Evolutionary conservation across 2,113 vertebrate genomes (phyloP), one percentile per base, ranked within the genome.

Genomic region (Leptocoma aspasia): DNA sequence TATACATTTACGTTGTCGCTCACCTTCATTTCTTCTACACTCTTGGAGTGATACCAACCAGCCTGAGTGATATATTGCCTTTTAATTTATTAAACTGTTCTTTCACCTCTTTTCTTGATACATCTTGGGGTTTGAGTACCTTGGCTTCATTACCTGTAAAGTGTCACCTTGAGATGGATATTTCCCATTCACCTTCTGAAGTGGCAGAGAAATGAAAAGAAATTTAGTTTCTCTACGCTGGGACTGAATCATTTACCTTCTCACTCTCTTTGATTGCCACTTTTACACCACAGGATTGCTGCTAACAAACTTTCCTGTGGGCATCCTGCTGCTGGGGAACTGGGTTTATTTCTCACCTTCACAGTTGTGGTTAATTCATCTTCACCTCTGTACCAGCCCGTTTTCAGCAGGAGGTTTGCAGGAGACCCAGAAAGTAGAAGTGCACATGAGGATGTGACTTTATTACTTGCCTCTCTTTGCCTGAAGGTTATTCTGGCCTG

Each of bases 71-170:
- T 91, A 91, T 50, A 96, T 79, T 92, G 73, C 80, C 63, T 91
- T 96, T 92, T 94, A 96, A 96, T 94, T 89, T 93, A 93, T 83
- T 92, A 72, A 81, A 69, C 90, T 89, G 64, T 95, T 93, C 92
- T 90, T 89, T 89, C 76, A 64, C 90, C 75, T 93, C 49, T 75
- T 81, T 88, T 82, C 41, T 84, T 70, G 54, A 76, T 63, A 41
- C 9, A 4, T 89, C 80, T 85, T 76, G 37, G n/a, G n/a, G n/a
- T n/a, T n/a, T 6, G 11, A 92, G 35, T 0, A 5, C 66, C 87
- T 95, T 7, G 11, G 42, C 59, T 95, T 91, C 87, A 73, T 94
- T 95, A 92, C 78, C 33, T 95, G 42, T 73, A 33, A 94, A 91
- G 47, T 77, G 68, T 95, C 89, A 95, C 93, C 90, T 93, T 95